phyloP scores from a whole-genome alignment of 2,113 vertebrate species.

The Hiodon alosoides region DNA sequence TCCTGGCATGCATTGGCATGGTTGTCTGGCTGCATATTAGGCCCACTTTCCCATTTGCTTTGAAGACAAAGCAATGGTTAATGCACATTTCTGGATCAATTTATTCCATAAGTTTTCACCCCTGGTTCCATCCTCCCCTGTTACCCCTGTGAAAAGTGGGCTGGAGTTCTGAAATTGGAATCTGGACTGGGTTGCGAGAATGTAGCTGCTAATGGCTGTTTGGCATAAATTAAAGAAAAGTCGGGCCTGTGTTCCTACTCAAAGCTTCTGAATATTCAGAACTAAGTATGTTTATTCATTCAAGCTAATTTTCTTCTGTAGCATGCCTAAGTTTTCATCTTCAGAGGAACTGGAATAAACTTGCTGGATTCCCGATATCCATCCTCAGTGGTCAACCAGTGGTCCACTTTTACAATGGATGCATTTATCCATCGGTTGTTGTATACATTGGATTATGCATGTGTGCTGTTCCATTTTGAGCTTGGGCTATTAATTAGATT shows the following conservation, averaged over 20 bases:
- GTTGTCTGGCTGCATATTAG: not conserved
- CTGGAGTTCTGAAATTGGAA: not conserved
- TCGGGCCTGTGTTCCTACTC: not conserved
- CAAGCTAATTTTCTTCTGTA: no score
- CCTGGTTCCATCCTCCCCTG: not conserved
- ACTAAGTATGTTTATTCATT: no score
- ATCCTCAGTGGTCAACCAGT: not conserved
- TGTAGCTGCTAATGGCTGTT: not conserved
- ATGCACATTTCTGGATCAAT: not conserved
- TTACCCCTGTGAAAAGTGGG: not conserved
- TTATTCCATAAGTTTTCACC: not conserved
- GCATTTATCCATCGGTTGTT: not conserved
- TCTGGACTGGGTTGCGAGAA: slow-evolving; percentile 7
- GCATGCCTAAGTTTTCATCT: no score
- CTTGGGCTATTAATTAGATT: not conserved
- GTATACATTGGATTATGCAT: not conserved
- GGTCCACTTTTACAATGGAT: not conserved
- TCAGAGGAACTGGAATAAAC: no score
- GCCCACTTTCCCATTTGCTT: not conserved
- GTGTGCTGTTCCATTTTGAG: not conserved
- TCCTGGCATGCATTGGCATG: slow-evolving; percentile 1
- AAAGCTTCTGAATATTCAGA: no score
- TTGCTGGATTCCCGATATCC: not conserved
- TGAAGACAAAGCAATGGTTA: not conserved
- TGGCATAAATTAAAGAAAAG: not conserved